Percentiles rank a stretch among this genome's conserved stretches.
phyloP scores from a whole-genome alignment of 2,797 vertebrate genomes.

The Chromobotia macracanthus region DNA sequence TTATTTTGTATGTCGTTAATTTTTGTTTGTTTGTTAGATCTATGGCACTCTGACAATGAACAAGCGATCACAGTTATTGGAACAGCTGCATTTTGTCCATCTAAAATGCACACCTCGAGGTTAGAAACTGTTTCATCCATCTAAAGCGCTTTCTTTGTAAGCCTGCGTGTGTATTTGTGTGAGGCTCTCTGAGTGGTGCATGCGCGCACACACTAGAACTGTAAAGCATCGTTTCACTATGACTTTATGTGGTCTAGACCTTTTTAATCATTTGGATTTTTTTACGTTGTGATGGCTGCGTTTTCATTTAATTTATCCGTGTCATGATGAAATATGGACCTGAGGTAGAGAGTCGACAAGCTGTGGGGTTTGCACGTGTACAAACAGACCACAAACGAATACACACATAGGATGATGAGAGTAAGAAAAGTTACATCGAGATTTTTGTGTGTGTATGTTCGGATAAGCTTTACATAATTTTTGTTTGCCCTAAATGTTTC shows the following conservation, averaged over 20 bases:
- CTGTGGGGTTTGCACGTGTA: conserved; percentile 31
- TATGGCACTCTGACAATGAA: conserved; percentile 88
- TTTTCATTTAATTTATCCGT: conserved; percentile 29
- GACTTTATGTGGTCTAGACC: conserved; percentile 37
- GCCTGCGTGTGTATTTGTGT: conserved; percentile 65
- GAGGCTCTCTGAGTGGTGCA: conserved; percentile 69
- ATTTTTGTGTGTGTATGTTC: background rate
- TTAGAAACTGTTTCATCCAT: conserved; percentile 79
- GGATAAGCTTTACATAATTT: background rate
- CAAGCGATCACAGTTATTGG: conserved; percentile 84
- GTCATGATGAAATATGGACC: conserved; percentile 25
- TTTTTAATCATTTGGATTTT: conserved; percentile 20
- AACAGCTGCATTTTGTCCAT: conserved; percentile 87
- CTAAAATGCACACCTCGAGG: conserved; percentile 86
- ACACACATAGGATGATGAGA: background rate
- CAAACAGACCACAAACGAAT: conserved; percentile 32
- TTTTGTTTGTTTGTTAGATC: conserved; percentile 82
- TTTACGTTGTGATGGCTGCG: conserved; percentile 16
- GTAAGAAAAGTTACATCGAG: background rate
- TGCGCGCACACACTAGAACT: conserved; percentile 35
- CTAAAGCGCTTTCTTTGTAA: conserved; percentile 68
- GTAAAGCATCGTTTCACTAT: conserved; percentile 42
- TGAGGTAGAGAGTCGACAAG: conserved; percentile 3
- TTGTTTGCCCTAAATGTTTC: background rate
- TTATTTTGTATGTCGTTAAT: conserved; percentile 76